Conservation (phyloP, 2,797 vertebrate species). For the Salarias fasciatus region DNA sequence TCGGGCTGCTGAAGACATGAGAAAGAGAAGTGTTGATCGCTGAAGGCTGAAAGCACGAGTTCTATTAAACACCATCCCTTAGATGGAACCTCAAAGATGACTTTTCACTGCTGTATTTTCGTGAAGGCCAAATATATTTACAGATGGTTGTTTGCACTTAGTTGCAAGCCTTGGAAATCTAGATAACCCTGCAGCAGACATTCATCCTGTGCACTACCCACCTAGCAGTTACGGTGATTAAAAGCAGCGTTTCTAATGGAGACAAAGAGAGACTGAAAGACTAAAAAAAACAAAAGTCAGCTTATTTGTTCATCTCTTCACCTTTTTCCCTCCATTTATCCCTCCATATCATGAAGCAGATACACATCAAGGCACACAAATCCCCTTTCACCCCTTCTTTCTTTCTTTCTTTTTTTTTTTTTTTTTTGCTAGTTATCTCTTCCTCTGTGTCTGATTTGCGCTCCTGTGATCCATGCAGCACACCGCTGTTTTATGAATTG, state of each 20-base stretch:
- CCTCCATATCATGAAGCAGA: constrained; percentile 12
- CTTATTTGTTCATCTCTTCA: constrained; percentile 3
- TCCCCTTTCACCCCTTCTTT: constrained; percentile 27
- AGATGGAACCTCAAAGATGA: too few relatives aligned
- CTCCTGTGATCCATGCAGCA: constrained; percentile 50
- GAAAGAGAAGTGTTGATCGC: constrained; percentile 25
- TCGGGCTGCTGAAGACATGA: constrained; percentile 21
- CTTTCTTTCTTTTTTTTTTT: constrained; percentile 32
- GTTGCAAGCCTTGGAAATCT: too few relatives aligned
- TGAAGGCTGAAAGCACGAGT: constrained; percentile 10
- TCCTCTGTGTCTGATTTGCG: constrained; percentile 45
- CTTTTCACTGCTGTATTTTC: too few relatives aligned
- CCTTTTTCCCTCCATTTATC: constrained; percentile 2
- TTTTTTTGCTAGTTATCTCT: constrained; percentile 52
- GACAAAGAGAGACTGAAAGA: too few relatives aligned
- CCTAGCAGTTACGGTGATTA: too few relatives aligned
- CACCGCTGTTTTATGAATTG: constrained; percentile 53
- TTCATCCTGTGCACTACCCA: too few relatives aligned
- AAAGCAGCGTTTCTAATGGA: too few relatives aligned
- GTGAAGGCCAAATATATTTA: too few relatives aligned
- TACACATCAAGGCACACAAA: constrained; percentile 20
- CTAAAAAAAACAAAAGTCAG: too few relatives aligned
- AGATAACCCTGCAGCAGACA: too few relatives aligned
- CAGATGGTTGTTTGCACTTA: too few relatives aligned
- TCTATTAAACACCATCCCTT: not conserved